Conservation (phyloP, 2,113 vertebrate genomes). For the Dunckerocampus dactyliophorus region DNA sequence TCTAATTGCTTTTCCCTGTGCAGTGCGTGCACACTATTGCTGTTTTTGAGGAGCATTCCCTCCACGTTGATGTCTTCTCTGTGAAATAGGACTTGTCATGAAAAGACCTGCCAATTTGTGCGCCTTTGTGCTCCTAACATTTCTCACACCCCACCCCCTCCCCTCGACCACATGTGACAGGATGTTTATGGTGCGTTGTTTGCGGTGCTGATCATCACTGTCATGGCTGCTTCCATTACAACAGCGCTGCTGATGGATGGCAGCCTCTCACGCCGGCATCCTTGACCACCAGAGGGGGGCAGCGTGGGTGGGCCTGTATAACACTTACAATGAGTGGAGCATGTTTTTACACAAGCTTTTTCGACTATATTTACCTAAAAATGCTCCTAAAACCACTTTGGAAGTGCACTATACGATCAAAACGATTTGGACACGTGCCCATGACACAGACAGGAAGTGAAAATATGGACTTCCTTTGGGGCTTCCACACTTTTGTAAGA, state of each 20-base stretch:
- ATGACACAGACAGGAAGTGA: no score
- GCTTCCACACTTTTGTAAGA: no score
- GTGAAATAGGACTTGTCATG: constrained; percentile 19
- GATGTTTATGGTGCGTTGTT: constrained; percentile 78
- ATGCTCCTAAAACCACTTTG: no score
- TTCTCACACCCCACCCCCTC: constrained; percentile 21
- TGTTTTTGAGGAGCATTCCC: background rate
- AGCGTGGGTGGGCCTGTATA: constrained; percentile 23
- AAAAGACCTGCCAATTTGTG: background rate
- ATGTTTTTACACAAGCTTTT: constrained; percentile 11
- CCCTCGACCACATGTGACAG: constrained; percentile 64
- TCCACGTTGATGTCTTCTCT: no score
- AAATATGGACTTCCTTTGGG: no score
- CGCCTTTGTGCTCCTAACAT: background rate
- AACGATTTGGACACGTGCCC: no score
- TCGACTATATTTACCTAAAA: background rate
- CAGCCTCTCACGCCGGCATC: constrained; percentile 69
- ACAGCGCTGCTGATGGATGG: constrained; percentile 71
- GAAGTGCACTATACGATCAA: no score
- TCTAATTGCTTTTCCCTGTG: constrained; percentile 59
- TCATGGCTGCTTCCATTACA: constrained; percentile 76
- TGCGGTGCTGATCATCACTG: constrained; percentile 76
- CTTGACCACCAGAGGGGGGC: constrained; percentile 67
- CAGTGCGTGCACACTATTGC: constrained; percentile 13
- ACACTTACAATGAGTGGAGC: constrained; percentile 4